These are phyloP conservation scores for Chloroclysta siterata DNA, from an alignment of 2,888 invertebrate genomes.

Conservation along the genomic window DNA sequence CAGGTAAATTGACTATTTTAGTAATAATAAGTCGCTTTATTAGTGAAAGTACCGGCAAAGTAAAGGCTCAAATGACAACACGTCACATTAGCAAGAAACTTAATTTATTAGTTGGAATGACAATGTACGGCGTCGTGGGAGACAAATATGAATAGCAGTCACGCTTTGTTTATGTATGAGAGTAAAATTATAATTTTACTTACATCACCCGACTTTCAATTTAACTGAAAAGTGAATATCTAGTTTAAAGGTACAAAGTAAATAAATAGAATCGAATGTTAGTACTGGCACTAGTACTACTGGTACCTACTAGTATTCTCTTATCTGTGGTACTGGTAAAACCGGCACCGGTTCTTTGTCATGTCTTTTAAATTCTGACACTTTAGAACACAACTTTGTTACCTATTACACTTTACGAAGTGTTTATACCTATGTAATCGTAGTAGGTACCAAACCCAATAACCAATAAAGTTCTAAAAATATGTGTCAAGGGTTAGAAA, in stretches of 20 bases:
- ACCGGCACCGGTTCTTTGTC: no score
- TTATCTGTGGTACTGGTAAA: no score
- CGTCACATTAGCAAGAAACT: conserved; percentile 53
- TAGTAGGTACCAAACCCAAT: no score
- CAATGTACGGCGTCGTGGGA: conserved; percentile 72
- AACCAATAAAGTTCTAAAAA: no score
- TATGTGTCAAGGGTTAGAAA: no score
- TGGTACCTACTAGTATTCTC: no score
- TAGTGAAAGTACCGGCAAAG: conserved; percentile 50
- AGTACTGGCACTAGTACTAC: no score
- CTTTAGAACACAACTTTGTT: not conserved
- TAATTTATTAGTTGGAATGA: conserved; percentile 69
- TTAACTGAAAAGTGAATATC: no score
- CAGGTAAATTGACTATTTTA: conserved; percentile 8
- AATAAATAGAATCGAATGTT: conserved; percentile 6
- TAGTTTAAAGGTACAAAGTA: no score
- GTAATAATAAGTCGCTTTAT: conserved; percentile 31
- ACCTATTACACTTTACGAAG: not conserved
- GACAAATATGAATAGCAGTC: conserved; percentile 71
- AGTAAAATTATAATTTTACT: conserved; percentile 56
- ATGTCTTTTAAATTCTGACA: not conserved
- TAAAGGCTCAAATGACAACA: conserved; percentile 55
- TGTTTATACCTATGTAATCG: no score
- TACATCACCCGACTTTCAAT: conserved; percentile 69
- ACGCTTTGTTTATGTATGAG: conserved; percentile 65